phyloP scores from a whole-genome alignment of 2,113 vertebrate species.

The Alectura lathami region DNA sequence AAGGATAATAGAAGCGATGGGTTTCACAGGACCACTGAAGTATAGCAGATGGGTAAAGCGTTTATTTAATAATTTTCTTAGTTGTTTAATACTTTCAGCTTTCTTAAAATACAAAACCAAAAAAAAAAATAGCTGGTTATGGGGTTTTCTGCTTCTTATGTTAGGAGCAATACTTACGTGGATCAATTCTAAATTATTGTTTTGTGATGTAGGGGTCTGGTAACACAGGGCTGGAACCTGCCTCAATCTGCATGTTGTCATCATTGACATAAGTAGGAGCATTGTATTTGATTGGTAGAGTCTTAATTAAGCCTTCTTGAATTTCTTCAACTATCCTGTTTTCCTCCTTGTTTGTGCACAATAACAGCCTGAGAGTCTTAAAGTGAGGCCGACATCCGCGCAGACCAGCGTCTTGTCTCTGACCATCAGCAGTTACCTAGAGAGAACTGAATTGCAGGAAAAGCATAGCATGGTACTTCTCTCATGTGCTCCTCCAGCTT shows the following conservation, averaged over 20 bases:
- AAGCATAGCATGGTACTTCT: neutral
- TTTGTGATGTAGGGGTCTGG: neutral
- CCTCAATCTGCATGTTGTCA: neutral
- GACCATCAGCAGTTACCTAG: neutral
- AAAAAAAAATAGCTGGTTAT: too few relatives aligned
- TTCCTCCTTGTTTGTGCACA: neutral
- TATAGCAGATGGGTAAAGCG: constrained; percentile 96
- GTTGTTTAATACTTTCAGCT: neutral
- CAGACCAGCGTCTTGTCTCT: neutral
- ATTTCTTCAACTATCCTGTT: neutral
- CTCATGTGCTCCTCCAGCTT: neutral
- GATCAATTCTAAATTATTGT: neutral
- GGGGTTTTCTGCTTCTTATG: too few relatives aligned
- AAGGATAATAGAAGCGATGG: constrained; percentile 95
- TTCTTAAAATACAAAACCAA: neutral
- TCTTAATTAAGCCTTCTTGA: neutral
- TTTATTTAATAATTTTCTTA: neutral
- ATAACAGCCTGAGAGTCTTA: neutral
- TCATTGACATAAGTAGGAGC: neutral
- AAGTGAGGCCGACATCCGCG: neutral
- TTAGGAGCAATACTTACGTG: neutral
- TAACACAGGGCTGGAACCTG: neutral
- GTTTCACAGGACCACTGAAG: constrained; percentile 95
- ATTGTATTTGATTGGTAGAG: neutral
- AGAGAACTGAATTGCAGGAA: neutral